These are phyloP conservation scores for Nomada ferruginata DNA, from an alignment of 2,888 invertebrate species.

Conservation along the genomic window DNA sequence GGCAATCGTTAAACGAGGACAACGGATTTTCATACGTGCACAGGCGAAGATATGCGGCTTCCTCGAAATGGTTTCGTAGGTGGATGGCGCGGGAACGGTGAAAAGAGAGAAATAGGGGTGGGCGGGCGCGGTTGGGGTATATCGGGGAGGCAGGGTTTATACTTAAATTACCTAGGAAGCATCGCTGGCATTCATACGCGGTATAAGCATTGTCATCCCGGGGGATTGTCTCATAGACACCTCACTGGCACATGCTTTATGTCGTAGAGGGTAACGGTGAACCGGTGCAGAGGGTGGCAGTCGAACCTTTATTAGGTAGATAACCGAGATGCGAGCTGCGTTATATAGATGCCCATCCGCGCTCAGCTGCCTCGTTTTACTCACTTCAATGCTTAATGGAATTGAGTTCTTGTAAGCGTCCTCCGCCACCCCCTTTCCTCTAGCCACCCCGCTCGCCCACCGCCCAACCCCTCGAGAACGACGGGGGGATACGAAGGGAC, in stretches of 20 bases:
- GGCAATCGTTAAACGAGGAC: slow-evolving; percentile 65
- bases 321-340: slow-evolving; percentile 79
- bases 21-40: slow-evolving; percentile 63
- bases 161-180: slow-evolving; percentile 78
- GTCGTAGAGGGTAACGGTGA: slow-evolving; percentile 60
- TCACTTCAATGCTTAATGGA: slow-evolving; percentile 81
- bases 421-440: slow-evolving; percentile 18
- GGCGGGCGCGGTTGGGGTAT: slow-evolving; percentile 11
- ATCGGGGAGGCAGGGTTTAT: slow-evolving; percentile 42
- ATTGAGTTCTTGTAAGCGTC: slow-evolving; percentile 80
- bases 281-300: slow-evolving; percentile 51
- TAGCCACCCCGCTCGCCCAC: slow-evolving; percentile 50
- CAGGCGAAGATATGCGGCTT: slow-evolving; percentile 39
- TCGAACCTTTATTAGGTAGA: slow-evolving; percentile 80
- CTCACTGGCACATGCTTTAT: slow-evolving; percentile 77
- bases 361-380: slow-evolving; percentile 78
- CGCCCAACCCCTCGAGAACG: slow-evolving; percentile 38
- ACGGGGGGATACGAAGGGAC: slow-evolving; percentile 49
- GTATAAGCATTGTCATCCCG: slow-evolving; percentile 79
- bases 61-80: slow-evolving; percentile 40
- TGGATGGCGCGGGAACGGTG: slow-evolving; percentile 34
- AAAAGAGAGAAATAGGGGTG: slow-evolving; percentile 27
- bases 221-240: slow-evolving; percentile 79
- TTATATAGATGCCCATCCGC: slow-evolving; percentile 78
- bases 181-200: slow-evolving; percentile 74